phyloP scores from a whole-genome alignment of 2,888 invertebrate species.

The Plutella xylostella region DNA sequence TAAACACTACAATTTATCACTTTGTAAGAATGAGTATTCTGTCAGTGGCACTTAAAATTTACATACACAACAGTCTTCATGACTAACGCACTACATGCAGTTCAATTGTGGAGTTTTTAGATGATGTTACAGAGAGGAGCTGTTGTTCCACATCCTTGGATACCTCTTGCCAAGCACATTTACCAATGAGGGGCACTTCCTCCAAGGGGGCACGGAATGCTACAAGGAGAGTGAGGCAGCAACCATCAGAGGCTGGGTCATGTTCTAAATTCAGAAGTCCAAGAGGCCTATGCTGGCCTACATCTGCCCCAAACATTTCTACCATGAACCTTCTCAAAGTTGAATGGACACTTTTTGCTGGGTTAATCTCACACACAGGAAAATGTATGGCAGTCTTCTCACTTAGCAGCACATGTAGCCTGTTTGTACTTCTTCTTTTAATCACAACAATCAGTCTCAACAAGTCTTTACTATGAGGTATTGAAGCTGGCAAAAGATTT shows the following conservation, averaged over 20 bases:
- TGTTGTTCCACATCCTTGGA: constrained; percentile 75
- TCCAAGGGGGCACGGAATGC: constrained; percentile 88
- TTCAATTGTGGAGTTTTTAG: constrained; percentile 82
- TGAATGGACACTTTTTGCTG: constrained; percentile 86
- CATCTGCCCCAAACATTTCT: constrained; percentile 89
- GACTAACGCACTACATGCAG: constrained; percentile 83
- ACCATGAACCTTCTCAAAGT: constrained; percentile 91
- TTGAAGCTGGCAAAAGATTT: constrained; percentile 76
- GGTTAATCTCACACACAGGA: constrained; percentile 90
- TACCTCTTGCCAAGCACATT: constrained; percentile 91
- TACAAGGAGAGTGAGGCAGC: constrained; percentile 84
- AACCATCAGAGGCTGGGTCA: constrained; percentile 74
- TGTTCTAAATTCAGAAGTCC: constrained; percentile 85
- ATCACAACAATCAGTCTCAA: constrained; percentile 84
- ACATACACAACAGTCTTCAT: not conserved
- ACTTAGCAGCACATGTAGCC: constrained; percentile 85
- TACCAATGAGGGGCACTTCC: constrained; percentile 87
- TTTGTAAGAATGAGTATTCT: constrained; percentile 1
- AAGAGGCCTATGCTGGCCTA: constrained; percentile 85
- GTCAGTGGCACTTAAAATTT: constrained; percentile 7
- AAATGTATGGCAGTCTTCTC: constrained; percentile 87
- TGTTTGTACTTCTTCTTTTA: constrained; percentile 84
- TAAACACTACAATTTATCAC: not conserved
- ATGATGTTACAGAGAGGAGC: constrained; percentile 74
- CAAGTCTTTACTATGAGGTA: constrained; percentile 78